Conservation (phyloP, 1,140 invertebrate genomes). For the Frieseomelitta varia region DNA sequence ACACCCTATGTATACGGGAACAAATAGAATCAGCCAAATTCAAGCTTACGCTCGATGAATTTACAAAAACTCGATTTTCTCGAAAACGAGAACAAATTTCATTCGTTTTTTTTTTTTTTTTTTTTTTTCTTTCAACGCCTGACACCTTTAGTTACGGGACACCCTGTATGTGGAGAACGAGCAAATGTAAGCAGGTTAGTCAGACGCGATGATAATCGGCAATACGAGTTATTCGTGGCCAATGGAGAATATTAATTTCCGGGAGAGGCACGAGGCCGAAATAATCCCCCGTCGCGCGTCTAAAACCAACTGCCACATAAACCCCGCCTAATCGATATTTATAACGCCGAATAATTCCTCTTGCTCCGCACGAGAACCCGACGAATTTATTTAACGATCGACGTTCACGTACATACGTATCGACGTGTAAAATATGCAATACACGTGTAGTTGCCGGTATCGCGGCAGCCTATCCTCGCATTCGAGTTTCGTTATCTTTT, state of each 20-base stretch:
- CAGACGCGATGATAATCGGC: constrained; percentile 63
- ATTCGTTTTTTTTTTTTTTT: too few relatives aligned
- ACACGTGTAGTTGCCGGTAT: not conserved
- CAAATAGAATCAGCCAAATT: too few relatives aligned
- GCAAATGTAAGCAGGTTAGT: constrained; percentile 26
- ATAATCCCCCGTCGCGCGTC: constrained; percentile 27
- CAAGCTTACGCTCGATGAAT: too few relatives aligned
- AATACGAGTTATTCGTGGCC: constrained; percentile 61
- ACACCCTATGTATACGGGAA: too few relatives aligned
- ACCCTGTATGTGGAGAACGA: too few relatives aligned
- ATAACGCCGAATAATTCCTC: not conserved
- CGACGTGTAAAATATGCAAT: not conserved
- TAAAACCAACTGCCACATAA: constrained; percentile 11
- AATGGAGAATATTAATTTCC: constrained; percentile 60
- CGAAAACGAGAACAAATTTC: too few relatives aligned
- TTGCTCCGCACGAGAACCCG: not conserved
- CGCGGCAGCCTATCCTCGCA: not conserved
- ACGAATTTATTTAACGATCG: not conserved
- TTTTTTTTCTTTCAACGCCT: too few relatives aligned
- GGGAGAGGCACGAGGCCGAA: not conserved
- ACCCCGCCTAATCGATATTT: constrained; percentile 38
- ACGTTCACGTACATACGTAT: too few relatives aligned
- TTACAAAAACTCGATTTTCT: too few relatives aligned
- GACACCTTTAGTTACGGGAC: too few relatives aligned
- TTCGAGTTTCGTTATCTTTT: not conserved